Evolutionary conservation across 2,888 invertebrate genomes (phyloP).

Genomic region (Phaonia tiefii): DNA sequence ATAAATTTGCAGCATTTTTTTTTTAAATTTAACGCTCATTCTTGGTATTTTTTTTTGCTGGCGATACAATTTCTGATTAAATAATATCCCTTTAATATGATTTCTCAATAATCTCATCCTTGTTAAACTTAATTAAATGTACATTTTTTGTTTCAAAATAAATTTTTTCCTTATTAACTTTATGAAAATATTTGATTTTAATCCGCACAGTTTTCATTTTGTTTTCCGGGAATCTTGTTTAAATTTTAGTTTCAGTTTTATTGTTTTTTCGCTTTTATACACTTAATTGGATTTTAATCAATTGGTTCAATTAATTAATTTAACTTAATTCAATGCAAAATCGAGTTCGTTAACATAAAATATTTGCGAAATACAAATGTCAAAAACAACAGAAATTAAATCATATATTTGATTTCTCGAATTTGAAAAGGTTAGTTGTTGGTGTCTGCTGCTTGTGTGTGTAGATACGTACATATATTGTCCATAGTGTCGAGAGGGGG

Average conservation of each 20-base stretch:
- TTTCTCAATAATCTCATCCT: conserved; percentile 48
- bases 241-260: no score
- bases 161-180: conserved; percentile 68
- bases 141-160: conserved; percentile 42
- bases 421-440: no score
- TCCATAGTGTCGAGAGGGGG: conserved; percentile 53
- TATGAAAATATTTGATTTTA: conserved; percentile 65
- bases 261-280: conserved; percentile 26
- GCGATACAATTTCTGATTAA: not conserved
- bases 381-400: not conserved
- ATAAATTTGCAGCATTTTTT: not conserved
- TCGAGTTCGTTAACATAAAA: not conserved
- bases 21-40: not conserved
- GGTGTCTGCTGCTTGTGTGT: not conserved
- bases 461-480: conserved; percentile 49
- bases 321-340: conserved; percentile 7
- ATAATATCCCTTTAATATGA: not conserved
- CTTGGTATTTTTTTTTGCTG: not conserved
- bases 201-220: no score
- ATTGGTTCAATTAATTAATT: conserved; percentile 36
- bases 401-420: not conserved
- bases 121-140: conserved; percentile 65
- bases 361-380: not conserved
- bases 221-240: no score
- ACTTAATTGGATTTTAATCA: conserved; percentile 47